These are phyloP conservation scores for Caenorhabditis wallacei DNA, from an alignment of 2,888 invertebrate species.

Conservation along the genomic window DNA sequence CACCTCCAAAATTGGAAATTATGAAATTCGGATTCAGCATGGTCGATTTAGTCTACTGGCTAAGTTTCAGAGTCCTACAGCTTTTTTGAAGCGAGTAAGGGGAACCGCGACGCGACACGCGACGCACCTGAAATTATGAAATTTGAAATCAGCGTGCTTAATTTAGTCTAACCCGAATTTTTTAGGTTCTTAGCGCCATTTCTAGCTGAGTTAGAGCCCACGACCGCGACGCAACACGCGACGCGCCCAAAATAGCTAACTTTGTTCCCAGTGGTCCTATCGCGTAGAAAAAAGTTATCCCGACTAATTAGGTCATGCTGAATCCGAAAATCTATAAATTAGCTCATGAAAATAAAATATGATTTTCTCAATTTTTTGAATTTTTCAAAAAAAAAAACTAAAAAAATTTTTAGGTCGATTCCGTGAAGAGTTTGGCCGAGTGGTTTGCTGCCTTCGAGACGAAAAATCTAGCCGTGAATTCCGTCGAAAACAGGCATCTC, in stretches of 20 bases:
- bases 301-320: no score
- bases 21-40: not conserved
- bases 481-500: constrained; percentile 56
- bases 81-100: not conserved
- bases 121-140: not conserved
- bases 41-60: not conserved
- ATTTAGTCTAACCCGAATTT: not conserved
- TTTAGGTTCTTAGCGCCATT: not conserved
- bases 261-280: not conserved
- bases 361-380: not conserved
- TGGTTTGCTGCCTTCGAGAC: constrained; percentile 84
- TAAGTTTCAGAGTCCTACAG: constrained; percentile 19
- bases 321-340: constrained; percentile 14
- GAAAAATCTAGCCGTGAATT: constrained; percentile 58
- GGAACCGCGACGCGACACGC: constrained; percentile 10
- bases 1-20: not conserved
- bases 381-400: constrained; percentile 9
- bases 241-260: not conserved
- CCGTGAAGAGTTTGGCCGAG: constrained; percentile 58
- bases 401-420: not conserved
- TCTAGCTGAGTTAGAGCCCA: not conserved
- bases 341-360: not conserved
- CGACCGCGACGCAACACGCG: constrained; percentile 3
- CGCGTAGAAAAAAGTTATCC: constrained; percentile 12
- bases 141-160: not conserved